Evolutionary conservation across 2,888 invertebrate species (phyloP).

Genomic region (Leptinotarsa tumamoca): DNA sequence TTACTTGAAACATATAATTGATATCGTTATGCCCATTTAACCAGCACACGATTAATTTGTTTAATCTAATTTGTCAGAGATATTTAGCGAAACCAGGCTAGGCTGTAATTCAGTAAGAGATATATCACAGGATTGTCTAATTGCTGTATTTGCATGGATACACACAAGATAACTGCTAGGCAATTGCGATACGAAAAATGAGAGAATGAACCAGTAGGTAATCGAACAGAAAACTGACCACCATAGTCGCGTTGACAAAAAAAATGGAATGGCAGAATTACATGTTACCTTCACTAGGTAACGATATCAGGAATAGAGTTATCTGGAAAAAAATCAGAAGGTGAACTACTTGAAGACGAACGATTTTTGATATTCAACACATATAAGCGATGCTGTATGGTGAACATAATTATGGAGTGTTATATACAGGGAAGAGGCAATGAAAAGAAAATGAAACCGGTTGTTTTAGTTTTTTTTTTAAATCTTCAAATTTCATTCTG

Average conservation of each 20-base stretch:
- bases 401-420: too few species aligned
- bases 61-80: slow-evolving; percentile 40
- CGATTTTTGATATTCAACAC: too few species aligned
- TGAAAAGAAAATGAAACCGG: too few species aligned
- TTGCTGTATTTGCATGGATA: slow-evolving; percentile 21
- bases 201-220: background rate
- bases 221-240: background rate
- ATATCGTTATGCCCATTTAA: slow-evolving; percentile 47
- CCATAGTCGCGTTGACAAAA: background rate
- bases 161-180: slow-evolving; percentile 8
- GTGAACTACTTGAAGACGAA: too few species aligned
- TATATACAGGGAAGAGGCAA: too few species aligned
- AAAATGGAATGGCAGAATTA: background rate
- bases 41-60: slow-evolving; percentile 38
- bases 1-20: slow-evolving; percentile 40
- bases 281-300: too few species aligned
- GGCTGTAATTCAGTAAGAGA: slow-evolving; percentile 3
- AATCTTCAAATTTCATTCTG: too few species aligned
- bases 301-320: too few species aligned
- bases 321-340: too few species aligned
- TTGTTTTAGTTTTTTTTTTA: too few species aligned
- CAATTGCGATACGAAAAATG: background rate
- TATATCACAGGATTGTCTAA: slow-evolving; percentile 17
- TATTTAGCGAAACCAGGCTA: slow-evolving; percentile 22
- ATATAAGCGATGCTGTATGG: too few species aligned